Evolutionary conservation across 2,888 invertebrate genomes (phyloP), one percentile per base, ranked within the genome.

Genomic region (Pherbina coryleti): DNA sequence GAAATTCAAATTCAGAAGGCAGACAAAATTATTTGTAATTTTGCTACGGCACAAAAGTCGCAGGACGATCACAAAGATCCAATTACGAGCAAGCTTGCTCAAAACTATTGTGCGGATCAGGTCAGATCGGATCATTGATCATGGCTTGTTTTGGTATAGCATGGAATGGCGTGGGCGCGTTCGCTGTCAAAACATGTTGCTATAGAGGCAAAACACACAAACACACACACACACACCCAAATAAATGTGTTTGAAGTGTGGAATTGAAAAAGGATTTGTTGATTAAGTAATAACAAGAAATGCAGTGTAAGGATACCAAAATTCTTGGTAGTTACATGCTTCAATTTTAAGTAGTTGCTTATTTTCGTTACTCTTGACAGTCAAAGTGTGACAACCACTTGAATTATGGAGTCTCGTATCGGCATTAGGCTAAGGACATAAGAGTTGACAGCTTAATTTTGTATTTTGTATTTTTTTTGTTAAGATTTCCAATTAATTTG

Each of bases 1-100:
- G 74, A 55, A 69, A 80, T 55, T 57, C 70, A 81, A 79, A 80
- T 75, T 78, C 66, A 77, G 72, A 76, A 49, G 31, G 22, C 79
- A 81, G 82, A 82, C 82, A 80, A 80, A 82, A 81, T 82, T 82
- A 82, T 78, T 64, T 57, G 70, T 80, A 82, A 82, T 70, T 79
- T n/a, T 19, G 60, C 22, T 14, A 17, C n/a, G 28, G 19, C 31
- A 34, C 69, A 51, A 69, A 11, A 22, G 25, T 8, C 25, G 49
- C 9, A 17, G 55, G 28, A 31, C 71, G 31, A 49, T 19, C 2
- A n/a, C n/a, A 19, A 34, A 60, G 73, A 62, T 73, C 73, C 73
- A 73, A 73, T 73, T 73, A 73, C 73, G 60, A 17, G 25, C 71
- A 55, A 37, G 22, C 8, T 44, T 5, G 37, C 31, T 7, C 53